These are phyloP conservation scores for Nilaparvata lugens DNA, from an alignment of 1,140 invertebrate genomes.

Conservation along the genomic window DNA sequence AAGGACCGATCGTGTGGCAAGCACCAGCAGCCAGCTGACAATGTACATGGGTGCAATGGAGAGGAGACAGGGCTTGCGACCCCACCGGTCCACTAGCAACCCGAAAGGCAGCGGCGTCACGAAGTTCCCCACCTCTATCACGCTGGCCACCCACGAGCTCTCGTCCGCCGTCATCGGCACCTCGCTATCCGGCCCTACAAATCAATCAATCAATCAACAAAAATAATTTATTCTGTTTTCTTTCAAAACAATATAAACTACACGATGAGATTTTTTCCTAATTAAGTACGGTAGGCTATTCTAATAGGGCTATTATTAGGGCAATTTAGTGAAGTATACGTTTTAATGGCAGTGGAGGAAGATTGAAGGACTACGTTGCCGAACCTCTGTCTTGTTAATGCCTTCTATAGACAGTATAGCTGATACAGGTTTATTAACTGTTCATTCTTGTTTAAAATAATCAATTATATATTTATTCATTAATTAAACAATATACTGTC, in stretches of 20 bases:
- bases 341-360: too few relatives aligned
- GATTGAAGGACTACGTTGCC: too few relatives aligned
- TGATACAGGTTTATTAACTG: too few relatives aligned
- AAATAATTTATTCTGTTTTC: neutral
- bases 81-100: conserved; percentile 58
- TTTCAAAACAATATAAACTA: neutral
- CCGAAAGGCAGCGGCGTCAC: conserved; percentile 24
- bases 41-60: conserved; percentile 58
- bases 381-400: too few relatives aligned
- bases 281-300: neutral
- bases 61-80: conserved; percentile 59
- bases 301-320: too few relatives aligned
- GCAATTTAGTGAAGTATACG: too few relatives aligned
- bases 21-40: conserved; percentile 62
- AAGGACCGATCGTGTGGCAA: conserved; percentile 45
- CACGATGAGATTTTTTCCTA: neutral
- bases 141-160: conserved; percentile 33
- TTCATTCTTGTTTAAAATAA: too few relatives aligned
- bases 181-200: conserved; percentile 34
- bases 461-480: too few relatives aligned
- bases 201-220: conserved; percentile 23
- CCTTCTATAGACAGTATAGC: too few relatives aligned
- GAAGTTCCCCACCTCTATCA: conserved; percentile 32
- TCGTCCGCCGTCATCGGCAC: conserved; percentile 16
- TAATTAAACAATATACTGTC: neutral